Percentiles rank a stretch among this genome's conserved stretches.
phyloP scores from a whole-genome alignment of 2,797 vertebrate genomes.

The Setipinna tenuifilis region DNA sequence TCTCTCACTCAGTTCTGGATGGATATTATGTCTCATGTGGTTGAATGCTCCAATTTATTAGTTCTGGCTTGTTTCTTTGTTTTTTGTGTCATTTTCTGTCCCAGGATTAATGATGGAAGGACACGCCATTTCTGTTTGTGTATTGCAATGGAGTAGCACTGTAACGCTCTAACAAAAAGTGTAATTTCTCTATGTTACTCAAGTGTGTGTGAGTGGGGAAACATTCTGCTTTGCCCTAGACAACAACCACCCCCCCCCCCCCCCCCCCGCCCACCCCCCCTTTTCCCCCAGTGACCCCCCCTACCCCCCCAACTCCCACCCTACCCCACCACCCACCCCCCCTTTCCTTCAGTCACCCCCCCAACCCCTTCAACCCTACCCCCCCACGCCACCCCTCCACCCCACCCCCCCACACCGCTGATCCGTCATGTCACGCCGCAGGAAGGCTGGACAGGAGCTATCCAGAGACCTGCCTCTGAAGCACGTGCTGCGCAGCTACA shows the following conservation, averaged over 20 bases:
- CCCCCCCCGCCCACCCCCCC: not conserved
- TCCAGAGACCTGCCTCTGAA: slow-evolving; percentile 61
- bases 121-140: not conserved
- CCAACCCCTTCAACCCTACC: no score
- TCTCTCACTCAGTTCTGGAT: not conserved
- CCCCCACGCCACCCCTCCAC: no score
- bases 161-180: not conserved
- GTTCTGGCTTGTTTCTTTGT: not conserved
- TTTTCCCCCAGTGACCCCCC: not conserved
- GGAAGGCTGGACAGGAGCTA: slow-evolving; percentile 59
- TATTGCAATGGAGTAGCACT: not conserved
- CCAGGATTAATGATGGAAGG: not conserved
- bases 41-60: not conserved
- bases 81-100: not conserved
- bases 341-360: no score
- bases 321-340: no score
- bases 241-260: not conserved
- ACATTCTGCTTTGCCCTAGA: not conserved
- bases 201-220: not conserved
- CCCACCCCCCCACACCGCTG: not conserved
- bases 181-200: not conserved
- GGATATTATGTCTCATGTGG: not conserved
- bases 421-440: slow-evolving; percentile 54
- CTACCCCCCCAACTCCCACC: not conserved
- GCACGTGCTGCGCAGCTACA: slow-evolving; percentile 72